phyloP scores from a whole-genome alignment of 2,113 vertebrate genomes.

The Rousettus leschenaultii region DNA sequence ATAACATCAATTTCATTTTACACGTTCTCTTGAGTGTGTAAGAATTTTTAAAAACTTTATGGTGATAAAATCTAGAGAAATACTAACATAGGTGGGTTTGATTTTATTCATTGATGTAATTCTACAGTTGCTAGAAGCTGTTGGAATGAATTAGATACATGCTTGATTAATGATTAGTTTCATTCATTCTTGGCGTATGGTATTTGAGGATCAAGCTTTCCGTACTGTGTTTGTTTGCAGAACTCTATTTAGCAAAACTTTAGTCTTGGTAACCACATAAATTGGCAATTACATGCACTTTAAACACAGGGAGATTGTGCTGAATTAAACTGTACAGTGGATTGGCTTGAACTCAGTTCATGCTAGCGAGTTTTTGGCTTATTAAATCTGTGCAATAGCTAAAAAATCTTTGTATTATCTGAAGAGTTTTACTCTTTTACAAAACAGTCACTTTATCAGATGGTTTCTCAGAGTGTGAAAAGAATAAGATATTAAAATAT shows the following conservation, averaged over 20 bases:
- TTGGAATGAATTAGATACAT: constrained; percentile 58
- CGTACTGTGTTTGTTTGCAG: constrained; percentile 49
- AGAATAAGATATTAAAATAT: constrained; percentile 52
- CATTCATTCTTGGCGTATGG: constrained; percentile 42
- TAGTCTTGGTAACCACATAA: constrained; percentile 67
- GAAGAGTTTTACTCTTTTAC: constrained; percentile 18
- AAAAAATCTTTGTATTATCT: constrained; percentile 48
- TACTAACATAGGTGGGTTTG: constrained; percentile 23
- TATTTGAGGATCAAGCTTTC: constrained; percentile 28
- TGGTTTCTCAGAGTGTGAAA: constrained; percentile 41
- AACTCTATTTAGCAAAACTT: constrained; percentile 61
- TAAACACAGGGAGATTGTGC: constrained; percentile 65
- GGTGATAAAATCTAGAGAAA: constrained; percentile 43
- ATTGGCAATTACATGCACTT: constrained; percentile 75
- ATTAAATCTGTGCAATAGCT: constrained; percentile 57
- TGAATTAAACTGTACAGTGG: constrained; percentile 66
- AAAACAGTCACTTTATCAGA: constrained; percentile 62
- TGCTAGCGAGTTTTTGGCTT: constrained; percentile 52
- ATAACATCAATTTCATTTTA: constrained; percentile 54
- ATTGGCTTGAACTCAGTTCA: constrained; percentile 51
- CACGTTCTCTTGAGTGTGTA: constrained; percentile 12
- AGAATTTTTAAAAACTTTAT: constrained; percentile 9
- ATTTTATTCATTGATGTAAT: constrained; percentile 48
- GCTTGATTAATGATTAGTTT: constrained; percentile 68
- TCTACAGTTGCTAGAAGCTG: constrained; percentile 44